Evolutionary conservation across 2,888 invertebrate species (phyloP).

Genomic region (Serrognathus titanus): DNA sequence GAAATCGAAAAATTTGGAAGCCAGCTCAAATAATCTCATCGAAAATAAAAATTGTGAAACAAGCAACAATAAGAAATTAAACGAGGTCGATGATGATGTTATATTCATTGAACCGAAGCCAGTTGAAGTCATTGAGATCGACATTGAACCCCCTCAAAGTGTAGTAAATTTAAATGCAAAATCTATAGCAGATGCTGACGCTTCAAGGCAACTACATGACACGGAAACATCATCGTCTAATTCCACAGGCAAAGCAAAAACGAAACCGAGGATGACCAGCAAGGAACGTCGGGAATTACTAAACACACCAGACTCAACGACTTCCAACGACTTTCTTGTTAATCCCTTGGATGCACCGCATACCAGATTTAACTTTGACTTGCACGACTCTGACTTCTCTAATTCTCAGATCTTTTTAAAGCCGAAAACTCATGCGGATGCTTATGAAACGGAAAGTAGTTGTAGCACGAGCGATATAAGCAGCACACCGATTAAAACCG

Average conservation of each 20-base stretch:
- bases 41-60: neutral
- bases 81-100: conserved; percentile 29
- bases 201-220: conserved; percentile 1
- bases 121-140: conserved; percentile 34
- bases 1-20: neutral
- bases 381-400: conserved; percentile 38
- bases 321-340: conserved; percentile 38
- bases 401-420: conserved; percentile 19
- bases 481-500: conserved; percentile 31
- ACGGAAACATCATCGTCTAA: conserved; percentile 11
- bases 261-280: neutral
- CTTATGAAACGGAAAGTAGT: conserved; percentile 41
- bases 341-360: conserved; percentile 24
- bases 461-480: conserved; percentile 35
- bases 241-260: conserved; percentile 1
- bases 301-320: conserved; percentile 27
- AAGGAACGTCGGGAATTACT: conserved; percentile 22
- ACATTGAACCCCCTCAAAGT: conserved; percentile 16
- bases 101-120: conserved; percentile 37
- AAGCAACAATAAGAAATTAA: neutral
- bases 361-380: conserved; percentile 35
- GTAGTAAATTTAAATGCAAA: neutral
- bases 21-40: neutral
- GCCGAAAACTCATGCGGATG: conserved; percentile 25
- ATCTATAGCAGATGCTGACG: neutral